Conservation (phyloP, 2,113 vertebrate genomes). For the Sorex araneus region DNA sequence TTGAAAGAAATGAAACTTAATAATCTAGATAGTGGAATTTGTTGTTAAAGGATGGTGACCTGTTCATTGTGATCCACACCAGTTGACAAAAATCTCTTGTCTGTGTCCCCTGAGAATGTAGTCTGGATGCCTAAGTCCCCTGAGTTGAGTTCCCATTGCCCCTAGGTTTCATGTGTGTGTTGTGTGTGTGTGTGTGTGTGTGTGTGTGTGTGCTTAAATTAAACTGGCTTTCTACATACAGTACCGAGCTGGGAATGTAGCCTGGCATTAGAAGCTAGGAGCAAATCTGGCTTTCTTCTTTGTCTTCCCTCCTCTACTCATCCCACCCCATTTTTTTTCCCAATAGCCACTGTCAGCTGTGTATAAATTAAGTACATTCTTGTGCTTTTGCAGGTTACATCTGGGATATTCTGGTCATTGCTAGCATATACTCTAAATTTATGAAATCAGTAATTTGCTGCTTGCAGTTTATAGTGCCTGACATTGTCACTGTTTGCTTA, state of each 20-base stretch:
- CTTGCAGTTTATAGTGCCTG: constrained; percentile 66
- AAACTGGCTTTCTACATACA: constrained; percentile 51
- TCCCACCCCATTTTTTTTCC: neutral
- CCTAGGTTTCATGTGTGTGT: constrained; percentile 17
- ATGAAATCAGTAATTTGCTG: constrained; percentile 84
- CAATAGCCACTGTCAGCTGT: constrained; percentile 52
- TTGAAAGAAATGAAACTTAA: constrained; percentile 73
- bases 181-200: constrained; percentile 21
- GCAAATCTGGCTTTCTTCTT: constrained; percentile 64
- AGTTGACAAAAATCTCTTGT: neutral
- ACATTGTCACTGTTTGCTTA: constrained; percentile 78
- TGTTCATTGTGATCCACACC: neutral
- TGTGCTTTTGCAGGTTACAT: constrained; percentile 74
- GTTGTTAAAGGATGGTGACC: constrained; percentile 46
- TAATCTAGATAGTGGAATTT: constrained; percentile 52
- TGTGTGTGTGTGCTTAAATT: constrained; percentile 54
- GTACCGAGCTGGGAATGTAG: constrained; percentile 52
- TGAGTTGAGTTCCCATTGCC: constrained; percentile 65
- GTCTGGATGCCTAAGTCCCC: fast-evolving
- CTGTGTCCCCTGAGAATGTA: neutral
- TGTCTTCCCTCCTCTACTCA: constrained; percentile 47
- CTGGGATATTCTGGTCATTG: constrained; percentile 80
- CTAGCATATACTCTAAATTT: constrained; percentile 80
- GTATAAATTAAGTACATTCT: constrained; percentile 79
- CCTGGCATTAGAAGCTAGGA: constrained; percentile 66